Base-by-base conservation (phyloP, 2,888 invertebrate species). In the Scrobipalpa atriplicella region DNA sequence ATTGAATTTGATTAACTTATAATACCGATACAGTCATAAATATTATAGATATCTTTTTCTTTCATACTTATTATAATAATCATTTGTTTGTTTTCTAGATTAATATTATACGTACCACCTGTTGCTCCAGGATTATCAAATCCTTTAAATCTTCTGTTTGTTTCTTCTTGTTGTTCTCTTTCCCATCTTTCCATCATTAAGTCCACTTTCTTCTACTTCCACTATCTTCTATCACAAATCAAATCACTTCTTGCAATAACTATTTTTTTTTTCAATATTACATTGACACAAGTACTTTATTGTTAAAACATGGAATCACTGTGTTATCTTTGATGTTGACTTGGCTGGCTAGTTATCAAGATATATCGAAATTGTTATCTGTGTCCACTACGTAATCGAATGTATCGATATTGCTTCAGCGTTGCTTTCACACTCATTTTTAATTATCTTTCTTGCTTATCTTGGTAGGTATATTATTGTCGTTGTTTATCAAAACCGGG, bases 71-170 rank as follows among this genome's bases (percentile, higher is more conserved):
- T 29, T 29, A 5, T 29, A 29, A 29, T 29, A 29, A n/a, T n/a
- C n/a, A n/a, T n/a, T n/a, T n/a, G n/a, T n/a, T n/a, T n/a, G n/a
- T n/a, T n/a, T n/a, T n/a, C n/a, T n/a, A n/a, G n/a, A n/a, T n/a
- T 13, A 56, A 29, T 29, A 29, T 29, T 56, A n/a, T 21, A 52
- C 63, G 52, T 10, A 63, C 63, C 63, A 5, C 16, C 18, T 18
- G 84, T 89, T 6, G 79, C 85, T 11, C 74, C 77, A 8, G 71
- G 79, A 70, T 90, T 89, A 66, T 90, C 89, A 18, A 81, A 70
- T 21, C 88, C 89, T 61, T 67, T 76, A 16, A 68, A 69, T 58
- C n/a, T 58, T 52, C 16, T 64, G 71, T 43, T 51, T 68, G 16
- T 69, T 60, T 62, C 65, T 64, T 16, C 64, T 80, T 60, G 52